Base-by-base conservation (phyloP, 35 echinoderm and acorn worm species). In the Nesometra sesokonis region DNA sequence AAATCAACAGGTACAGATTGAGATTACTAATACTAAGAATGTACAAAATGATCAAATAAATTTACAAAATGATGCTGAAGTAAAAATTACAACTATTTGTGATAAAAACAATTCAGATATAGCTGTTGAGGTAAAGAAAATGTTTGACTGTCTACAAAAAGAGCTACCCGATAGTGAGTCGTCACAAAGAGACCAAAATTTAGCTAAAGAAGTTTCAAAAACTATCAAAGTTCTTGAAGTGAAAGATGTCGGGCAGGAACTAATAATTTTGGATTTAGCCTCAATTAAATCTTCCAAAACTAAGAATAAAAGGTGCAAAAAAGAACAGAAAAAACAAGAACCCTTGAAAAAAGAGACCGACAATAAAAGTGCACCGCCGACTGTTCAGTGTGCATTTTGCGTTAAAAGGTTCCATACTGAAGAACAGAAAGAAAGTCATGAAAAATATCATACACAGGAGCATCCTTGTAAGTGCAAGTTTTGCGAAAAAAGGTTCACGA, bases 401-500 rank as follows among this genome's bases (percentile, higher is more conserved):
- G 84, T 13, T n/a, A 77, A 57, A 36, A 57, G 34, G 29, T 86
- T 86, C 35, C 30, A 33, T 35, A 86, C 30, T 57, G 27, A 33
- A 27, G 13, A 76, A 2, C 32, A 86, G 29, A 47, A 76, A 52
- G 80, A 40, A 0, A 33, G 31, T 29, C 87, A 88, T 46, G n/a
- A 39, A 31, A 88, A 47, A 21, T 80, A 46, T 38, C 87, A 88
- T 38, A 47, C 79, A 82, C 30, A 81, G 17, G 78, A 88, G 47
- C 80, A 52, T 35, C 87, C 78, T 46, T 57, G 31, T 52, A 78
- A 81, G 4, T 88, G 87, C 35, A 13, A 32, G 47, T 78, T 46
- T 32, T 88, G 87, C 30, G 87, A 35, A 15, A 88, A 81, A 33
- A 21, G 78, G n/a, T 88, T 88, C 79, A 88, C 38, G 17, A 31